Evolutionary conservation across 2,888 invertebrate genomes (phyloP), one percentile per base, ranked within the genome.

Genomic region (Drosophila robusta): DNA sequence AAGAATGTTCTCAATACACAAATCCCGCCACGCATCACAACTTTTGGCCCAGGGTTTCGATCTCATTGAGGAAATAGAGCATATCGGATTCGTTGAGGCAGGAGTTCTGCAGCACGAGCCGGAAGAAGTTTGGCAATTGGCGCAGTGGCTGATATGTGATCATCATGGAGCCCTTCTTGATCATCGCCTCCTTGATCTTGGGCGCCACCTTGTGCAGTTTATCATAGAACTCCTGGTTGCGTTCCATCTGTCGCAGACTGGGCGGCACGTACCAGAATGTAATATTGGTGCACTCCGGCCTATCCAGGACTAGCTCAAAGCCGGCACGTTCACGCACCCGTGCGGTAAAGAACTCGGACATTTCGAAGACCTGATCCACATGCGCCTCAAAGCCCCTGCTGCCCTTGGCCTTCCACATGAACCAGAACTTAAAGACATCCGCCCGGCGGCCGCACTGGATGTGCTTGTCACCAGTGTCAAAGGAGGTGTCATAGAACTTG

Each of bases 351-450:
- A 94, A 96, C 70, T 94, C 93, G 0, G 97, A 95, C 89, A 96
- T 95, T 63, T 95, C 95, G 89, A 97, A 97, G 0, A 97, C 93
- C 64, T 94, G 95, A 78, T 97, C 95, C 24, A 97, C 94, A 89
- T 97, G 97, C 57, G 94, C 94, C 81, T 96, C 96, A 32, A 97
- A 93, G 0, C 97, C 97, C 46, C 93, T 93, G 0, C 95, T 95
- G 0, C 97, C 97, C 92, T 98, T 98, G 5, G 98, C 98, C 89
- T 98, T 97, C 99, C 99, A 99, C 97, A 98, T 98, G 90, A 98
- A 96, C 99, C 99, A 99, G 91, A 99, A 96, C 92, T 99, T 99
- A 70, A 98, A 94, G 9, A 98, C 97, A 91, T 99, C 99, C 1
- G 98, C 98, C 80, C 98, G 95, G 0, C 99, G 94, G 0, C 99